Percentiles rank a stretch among this genome's conserved stretches.
Conservation (phyloP, 2,888 invertebrate species). For the Lasioglossum lativentre region DNA sequence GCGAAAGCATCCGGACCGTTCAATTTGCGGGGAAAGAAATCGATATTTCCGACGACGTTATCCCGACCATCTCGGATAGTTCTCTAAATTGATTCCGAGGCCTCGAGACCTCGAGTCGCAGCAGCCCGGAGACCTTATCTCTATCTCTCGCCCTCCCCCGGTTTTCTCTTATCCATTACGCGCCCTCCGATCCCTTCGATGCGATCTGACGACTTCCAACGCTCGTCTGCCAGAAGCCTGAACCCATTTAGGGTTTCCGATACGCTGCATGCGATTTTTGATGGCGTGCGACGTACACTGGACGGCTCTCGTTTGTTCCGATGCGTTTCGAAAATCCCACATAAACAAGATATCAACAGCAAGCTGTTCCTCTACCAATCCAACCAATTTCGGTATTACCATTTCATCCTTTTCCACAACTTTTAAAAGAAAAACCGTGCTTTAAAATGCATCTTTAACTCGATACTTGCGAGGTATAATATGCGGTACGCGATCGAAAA, state of each 20-base stretch:
- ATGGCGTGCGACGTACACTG: not conserved
- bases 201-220: constrained; percentile 44
- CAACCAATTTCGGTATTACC: not conserved
- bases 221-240: not conserved
- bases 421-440: no score
- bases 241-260: not conserved
- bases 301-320: not conserved
- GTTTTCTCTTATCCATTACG: constrained; percentile 72
- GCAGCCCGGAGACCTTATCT: constrained; percentile 77
- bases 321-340: not conserved
- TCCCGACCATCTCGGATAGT: constrained; percentile 78
- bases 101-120: constrained; percentile 55
- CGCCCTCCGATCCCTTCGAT: constrained; percentile 60
- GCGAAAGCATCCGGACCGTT: constrained; percentile 32
- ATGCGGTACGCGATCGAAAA: not conserved
- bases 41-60: constrained; percentile 69
- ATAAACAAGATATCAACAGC: no score
- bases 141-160: constrained; percentile 69
- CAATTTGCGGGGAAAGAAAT: constrained; percentile 53
- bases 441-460: no score
- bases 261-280: not conserved
- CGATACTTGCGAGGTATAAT: not conserved
- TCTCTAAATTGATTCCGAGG: constrained; percentile 82
- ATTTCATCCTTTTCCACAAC: not conserved
- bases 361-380: not conserved